These are phyloP conservation scores for Ceraclea dissimilis DNA, from an alignment of 2,888 invertebrate species.

Conservation along the genomic window DNA sequence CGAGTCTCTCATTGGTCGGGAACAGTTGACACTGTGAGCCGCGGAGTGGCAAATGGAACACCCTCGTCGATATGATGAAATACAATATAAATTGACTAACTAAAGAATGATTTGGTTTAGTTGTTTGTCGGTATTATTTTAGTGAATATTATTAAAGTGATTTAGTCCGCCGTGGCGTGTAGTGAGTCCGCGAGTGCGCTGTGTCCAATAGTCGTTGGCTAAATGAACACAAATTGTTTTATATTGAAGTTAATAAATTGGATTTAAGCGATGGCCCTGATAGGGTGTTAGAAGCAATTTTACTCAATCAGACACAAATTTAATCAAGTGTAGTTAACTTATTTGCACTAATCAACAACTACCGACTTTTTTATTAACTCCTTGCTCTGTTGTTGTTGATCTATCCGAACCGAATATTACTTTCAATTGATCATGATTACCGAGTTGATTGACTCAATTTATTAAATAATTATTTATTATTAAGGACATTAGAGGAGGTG, in stretches of 20 bases:
- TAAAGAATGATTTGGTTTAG: slow-evolving; percentile 39
- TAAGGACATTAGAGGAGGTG: no score
- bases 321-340: slow-evolving; percentile 26
- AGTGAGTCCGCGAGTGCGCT: slow-evolving; percentile 43
- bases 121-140: no score
- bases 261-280: slow-evolving; percentile 25
- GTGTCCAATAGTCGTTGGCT: slow-evolving; percentile 36
- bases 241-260: slow-evolving; percentile 33
- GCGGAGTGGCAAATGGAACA: no score
- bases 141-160: no score
- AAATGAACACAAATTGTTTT: slow-evolving; percentile 48
- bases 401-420: slow-evolving; percentile 6
- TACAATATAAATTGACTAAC: slow-evolving; percentile 54
- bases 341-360: slow-evolving; percentile 25
- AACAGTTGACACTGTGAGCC: no score
- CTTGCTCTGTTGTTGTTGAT: slow-evolving; percentile 9
- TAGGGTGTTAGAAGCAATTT: slow-evolving; percentile 27
- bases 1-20: slow-evolving; percentile 11
- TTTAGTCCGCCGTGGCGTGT: slow-evolving; percentile 34
- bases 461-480: slow-evolving; percentile 4
- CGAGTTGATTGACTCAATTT: slow-evolving; percentile 17
- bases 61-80: slow-evolving; percentile 23
- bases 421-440: slow-evolving; percentile 14
- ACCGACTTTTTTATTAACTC: slow-evolving; percentile 11
- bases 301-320: slow-evolving; percentile 27